These are phyloP conservation scores for Percina caprodes DNA, from an alignment of 2,113 vertebrate species.

Conservation along the genomic window DNA sequence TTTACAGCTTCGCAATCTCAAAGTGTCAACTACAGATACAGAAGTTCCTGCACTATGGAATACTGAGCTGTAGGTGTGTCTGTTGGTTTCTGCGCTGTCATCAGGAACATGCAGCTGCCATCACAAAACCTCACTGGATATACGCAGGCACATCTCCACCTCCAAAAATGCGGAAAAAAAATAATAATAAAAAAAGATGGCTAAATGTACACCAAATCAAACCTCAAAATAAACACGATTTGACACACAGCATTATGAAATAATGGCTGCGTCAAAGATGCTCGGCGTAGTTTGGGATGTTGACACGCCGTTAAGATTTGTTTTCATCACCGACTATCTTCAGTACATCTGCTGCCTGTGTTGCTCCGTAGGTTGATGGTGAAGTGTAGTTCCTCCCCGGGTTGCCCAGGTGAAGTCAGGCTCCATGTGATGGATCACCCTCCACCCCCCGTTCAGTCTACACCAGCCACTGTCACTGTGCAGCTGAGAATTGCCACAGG, in stretches of 20 bases:
- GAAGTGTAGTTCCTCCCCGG: slow-evolving; percentile 54
- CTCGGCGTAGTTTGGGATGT: neutral
- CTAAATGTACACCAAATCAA: neutral
- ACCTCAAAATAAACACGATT: neutral
- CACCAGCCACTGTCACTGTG: slow-evolving; percentile 30
- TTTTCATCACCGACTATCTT: neutral
- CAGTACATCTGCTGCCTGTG: neutral
- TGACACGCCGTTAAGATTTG: neutral
- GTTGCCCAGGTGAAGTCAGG: slow-evolving; percentile 37
- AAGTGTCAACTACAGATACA: neutral
- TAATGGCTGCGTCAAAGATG: neutral
- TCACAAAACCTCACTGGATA: neutral
- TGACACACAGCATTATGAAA: neutral
- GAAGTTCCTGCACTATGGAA: too few species aligned
- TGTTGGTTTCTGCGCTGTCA: neutral
- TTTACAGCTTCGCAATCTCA: neutral
- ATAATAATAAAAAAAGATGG: too few species aligned
- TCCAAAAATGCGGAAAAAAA: neutral
- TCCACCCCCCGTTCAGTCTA: neutral
- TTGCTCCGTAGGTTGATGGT: slow-evolving; percentile 55
- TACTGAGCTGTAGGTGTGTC: neutral
- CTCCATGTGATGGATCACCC: slow-evolving; percentile 41
- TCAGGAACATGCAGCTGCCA: neutral
- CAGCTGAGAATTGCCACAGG: slow-evolving; percentile 70
- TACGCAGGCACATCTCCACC: neutral